Conservation (phyloP, 2,888 invertebrate species). For the Diogma glabrata region DNA sequence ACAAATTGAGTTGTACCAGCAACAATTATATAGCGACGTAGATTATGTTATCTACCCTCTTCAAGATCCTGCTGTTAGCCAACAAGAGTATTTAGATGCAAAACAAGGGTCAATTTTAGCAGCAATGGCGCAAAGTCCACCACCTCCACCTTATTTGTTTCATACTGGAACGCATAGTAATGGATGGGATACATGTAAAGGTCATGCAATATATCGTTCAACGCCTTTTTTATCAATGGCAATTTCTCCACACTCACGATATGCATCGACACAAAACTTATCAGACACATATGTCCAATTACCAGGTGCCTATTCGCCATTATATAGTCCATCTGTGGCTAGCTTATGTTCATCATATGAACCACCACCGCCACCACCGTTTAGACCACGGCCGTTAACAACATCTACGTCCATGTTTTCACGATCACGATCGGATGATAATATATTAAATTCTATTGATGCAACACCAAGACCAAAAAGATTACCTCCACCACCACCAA, state of each 20-base stretch:
- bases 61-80: constrained; percentile 79
- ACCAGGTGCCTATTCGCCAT: constrained; percentile 45
- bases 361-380: constrained; percentile 53
- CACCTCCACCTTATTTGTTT: constrained; percentile 44
- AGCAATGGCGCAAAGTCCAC: constrained; percentile 48
- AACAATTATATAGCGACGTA: constrained; percentile 81
- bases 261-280: constrained; percentile 70
- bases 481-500: constrained; percentile 45
- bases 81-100: constrained; percentile 83
- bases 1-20: constrained; percentile 78
- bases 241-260: constrained; percentile 53
- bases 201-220: constrained; percentile 66
- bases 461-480: constrained; percentile 40
- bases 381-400: constrained; percentile 39
- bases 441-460: constrained; percentile 60
- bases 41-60: constrained; percentile 86
- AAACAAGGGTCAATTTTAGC: constrained; percentile 57
- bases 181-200: constrained; percentile 42
- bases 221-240: constrained; percentile 66
- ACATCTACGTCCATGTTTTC: constrained; percentile 42
- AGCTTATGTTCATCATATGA: constrained; percentile 52
- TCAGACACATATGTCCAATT: constrained; percentile 63
- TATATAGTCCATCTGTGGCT: constrained; percentile 53
- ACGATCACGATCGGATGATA: constrained; percentile 69
- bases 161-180: constrained; percentile 35